Conservation (phyloP, 2,888 invertebrate genomes). For the Neria commutata region DNA sequence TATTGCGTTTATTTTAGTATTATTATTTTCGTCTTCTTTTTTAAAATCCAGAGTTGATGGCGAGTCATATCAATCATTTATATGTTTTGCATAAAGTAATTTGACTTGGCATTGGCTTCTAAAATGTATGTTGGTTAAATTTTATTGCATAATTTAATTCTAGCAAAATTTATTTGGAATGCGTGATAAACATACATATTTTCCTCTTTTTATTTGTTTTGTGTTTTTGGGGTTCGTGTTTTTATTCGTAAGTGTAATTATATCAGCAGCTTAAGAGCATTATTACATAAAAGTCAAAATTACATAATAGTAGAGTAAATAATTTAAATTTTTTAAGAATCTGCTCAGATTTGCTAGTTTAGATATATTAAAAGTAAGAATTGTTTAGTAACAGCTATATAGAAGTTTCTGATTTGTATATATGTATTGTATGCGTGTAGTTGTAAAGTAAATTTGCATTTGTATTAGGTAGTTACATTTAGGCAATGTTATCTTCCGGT, state of each 20-base stretch:
- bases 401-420: background rate
- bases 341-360: background rate
- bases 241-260: slow-evolving; percentile 2
- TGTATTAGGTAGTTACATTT: background rate
- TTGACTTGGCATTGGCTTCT: too few relatives aligned
- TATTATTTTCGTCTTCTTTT: background rate
- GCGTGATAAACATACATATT: slow-evolving; percentile 36
- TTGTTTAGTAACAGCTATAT: slow-evolving; percentile 1
- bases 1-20: slow-evolving; percentile 3
- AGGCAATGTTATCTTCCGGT: too few relatives aligned
- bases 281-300: too few relatives aligned
- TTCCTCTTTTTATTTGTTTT: slow-evolving; percentile 14
- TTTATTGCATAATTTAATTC: background rate
- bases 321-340: background rate
- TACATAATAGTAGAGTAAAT: background rate
- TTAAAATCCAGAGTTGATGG: too few relatives aligned
- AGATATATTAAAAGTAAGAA: background rate
- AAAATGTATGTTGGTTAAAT: too few relatives aligned
- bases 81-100: too few relatives aligned
- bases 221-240: slow-evolving; percentile 12
- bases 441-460: background rate
- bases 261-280: too few relatives aligned
- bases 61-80: too few relatives aligned
- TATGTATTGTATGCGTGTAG: background rate
- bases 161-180: slow-evolving; percentile 42